Base-by-base conservation (phyloP, 2,797 vertebrate genomes). In the Pseudopleuronectes americanus region DNA sequence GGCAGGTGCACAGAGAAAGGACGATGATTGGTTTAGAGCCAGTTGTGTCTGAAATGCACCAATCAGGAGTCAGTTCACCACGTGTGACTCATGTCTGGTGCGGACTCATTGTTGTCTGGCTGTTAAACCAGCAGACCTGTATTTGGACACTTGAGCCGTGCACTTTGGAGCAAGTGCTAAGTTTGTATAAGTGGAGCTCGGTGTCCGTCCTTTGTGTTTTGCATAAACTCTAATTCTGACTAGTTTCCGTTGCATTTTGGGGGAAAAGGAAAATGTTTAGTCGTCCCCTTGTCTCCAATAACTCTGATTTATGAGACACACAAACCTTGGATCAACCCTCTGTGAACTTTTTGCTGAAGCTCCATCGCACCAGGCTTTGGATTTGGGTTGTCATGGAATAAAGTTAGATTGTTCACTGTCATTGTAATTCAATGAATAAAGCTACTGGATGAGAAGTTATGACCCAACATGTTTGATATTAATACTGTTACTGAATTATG, bases 261-360 rank as follows among this genome's bases (percentile, higher is more conserved):
- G 48, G 10, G 19, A 12, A 58, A 22, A 63, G 62, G 8, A 21
- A 58, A 55, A 59, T 22, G 24, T 43, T 58, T 63, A 51, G 14
- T 6, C 19, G 57, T 51, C 21, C 9, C 60, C 45, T 3, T 2
- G 12, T 33, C 31, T 56, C 59, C 21, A 67, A 23, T 71, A 74
- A 64, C 24, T 64, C 48, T 45, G 31, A 2, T 67, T 75, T 49
- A 71, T 67, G 67, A 62, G 53, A 54, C 57, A 75, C 41, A 48
- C 43, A 64, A 76, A 72, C 26, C 55, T 61, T 26, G 43, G 31
- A 59, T 23, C 43, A 55, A 38, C 54, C 38, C 49, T 70, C 43
- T 33, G 45, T 17, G 0, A 23, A 26, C 28, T 3, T 28, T 66
- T 28, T 8, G 21, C 57, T 63, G 16, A 3, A 14, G 9, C 33